Evolutionary conservation across 2,113 vertebrate species (phyloP), one percentile per base, ranked within the genome.

Genomic region (Cyphomyrus discorhynchus): DNA sequence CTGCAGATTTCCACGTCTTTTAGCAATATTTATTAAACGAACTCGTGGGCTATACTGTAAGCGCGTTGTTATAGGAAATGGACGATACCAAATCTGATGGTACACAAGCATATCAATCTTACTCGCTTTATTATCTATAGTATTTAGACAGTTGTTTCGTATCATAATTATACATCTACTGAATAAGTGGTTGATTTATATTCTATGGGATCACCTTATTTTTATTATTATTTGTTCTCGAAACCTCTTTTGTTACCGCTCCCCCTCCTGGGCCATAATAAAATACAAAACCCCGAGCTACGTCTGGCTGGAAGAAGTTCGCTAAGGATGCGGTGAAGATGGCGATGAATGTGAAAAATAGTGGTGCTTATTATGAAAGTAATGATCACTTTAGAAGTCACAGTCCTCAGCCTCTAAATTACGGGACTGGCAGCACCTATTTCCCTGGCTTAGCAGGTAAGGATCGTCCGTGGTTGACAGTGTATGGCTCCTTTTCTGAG

Each of bases 341-440:
- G 96, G 95, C 96, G 95, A 93, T 96, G 95, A 95, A 96, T 91
- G 94, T 95, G 46, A 95, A 94, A 92, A 95, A 91, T 90, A 94
- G 92, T 88, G 94, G 94, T 94, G 95, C 94, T 19, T 95, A 94
- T 92, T 95, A 94, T 92, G 94, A 94, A 93, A 92, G 93, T 89
- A 94, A 93, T 88, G 93, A 94, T 0, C 96, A 92, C 91, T 96
- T 94, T 94, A 94, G 93, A 92, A 92, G 94, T 92, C 95, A 94
- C 90, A 94, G 90, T 11, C 92, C 94, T 5, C 93, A 93, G 87
- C 91, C 93, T 88, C 90, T 95, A 91, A 92, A 91, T 91, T 96
- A 95, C 93, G 92, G 92, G 88, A 93, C 92, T 91, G 94, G 93
- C 92, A 93, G 93, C 90, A 95, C 95, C 93, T 96, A 95, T 93